A percentile compares a stretch with the other conserved stretches of the same genome.
These are phyloP conservation scores for Wiebesia pumilae DNA, from an alignment of 1,140 invertebrate species.

Conservation along the genomic window DNA sequence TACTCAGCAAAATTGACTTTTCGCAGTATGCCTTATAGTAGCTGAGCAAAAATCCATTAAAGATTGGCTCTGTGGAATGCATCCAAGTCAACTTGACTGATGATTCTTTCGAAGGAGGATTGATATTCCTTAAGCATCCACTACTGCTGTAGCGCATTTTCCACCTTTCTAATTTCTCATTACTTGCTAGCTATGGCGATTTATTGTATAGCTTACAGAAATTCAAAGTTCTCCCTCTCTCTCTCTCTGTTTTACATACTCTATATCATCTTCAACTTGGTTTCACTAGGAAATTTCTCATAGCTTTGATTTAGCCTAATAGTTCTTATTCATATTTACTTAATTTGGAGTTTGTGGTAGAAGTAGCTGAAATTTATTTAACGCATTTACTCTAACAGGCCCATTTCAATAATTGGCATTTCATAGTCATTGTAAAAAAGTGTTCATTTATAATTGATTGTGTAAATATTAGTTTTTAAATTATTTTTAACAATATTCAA, in stretches of 20 bases:
- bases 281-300: not conserved
- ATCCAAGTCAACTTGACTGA: conserved; percentile 58
- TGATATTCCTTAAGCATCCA: conserved; percentile 63
- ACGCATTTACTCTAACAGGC: too few species aligned
- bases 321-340: too few species aligned
- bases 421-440: not conserved
- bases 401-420: too few species aligned
- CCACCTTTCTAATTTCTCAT: conserved; percentile 61
- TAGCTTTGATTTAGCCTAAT: not conserved
- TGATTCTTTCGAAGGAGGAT: conserved; percentile 62
- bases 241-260: not conserved
- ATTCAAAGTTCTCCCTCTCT: too few species aligned
- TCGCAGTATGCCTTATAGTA: not conserved
- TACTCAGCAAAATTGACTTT: not conserved
- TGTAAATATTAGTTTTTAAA: not conserved
- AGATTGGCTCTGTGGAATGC: not conserved
- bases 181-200: conserved; percentile 36
- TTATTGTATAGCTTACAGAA: not conserved
- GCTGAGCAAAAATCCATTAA: conserved; percentile 9
- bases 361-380: too few species aligned
- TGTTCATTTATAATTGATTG: not conserved
- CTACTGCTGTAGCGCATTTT: conserved; percentile 55
- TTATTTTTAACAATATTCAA: not conserved
- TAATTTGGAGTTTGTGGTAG: too few species aligned
- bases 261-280: not conserved